Conservation (phyloP, 2,113 vertebrate species). For the Thalassoma bifasciatum region DNA sequence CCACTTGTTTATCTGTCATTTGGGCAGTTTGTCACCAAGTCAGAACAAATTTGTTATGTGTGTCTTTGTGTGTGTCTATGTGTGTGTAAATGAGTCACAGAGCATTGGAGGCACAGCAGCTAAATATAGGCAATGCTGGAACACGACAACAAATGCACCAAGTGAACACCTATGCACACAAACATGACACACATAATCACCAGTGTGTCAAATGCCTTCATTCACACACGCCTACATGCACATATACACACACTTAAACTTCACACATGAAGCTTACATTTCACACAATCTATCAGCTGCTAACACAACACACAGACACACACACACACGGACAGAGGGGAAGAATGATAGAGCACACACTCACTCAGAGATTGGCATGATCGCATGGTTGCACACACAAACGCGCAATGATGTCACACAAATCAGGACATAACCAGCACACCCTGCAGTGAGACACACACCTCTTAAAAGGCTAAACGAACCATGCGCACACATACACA, state of each 20-base stretch:
- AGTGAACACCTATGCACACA: constrained; percentile 19
- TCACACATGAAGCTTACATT: constrained; percentile 3
- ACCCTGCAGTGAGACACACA: constrained; percentile 6
- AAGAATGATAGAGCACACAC: constrained; percentile 1
- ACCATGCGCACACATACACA: not conserved
- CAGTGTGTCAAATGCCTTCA: constrained; percentile 31
- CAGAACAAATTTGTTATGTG: not conserved
- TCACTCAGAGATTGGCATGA: not conserved
- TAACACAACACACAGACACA: not conserved
- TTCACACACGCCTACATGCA: constrained; percentile 1
- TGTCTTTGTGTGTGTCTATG: not conserved
- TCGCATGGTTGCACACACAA: constrained; percentile 19
- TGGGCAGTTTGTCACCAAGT: constrained; percentile 8
- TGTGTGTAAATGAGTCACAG: constrained; percentile 36
- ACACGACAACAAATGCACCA: constrained; percentile 16
- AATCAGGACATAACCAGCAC: constrained; percentile 12
- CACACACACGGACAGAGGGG: not conserved
- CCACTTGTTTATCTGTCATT: constrained; percentile 2
- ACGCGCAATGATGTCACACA: constrained; percentile 2
- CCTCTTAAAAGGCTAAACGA: constrained; percentile 27
- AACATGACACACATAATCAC: constrained; percentile 32
- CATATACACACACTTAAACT: not conserved
- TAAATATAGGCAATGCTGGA: constrained; percentile 44
- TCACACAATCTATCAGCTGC: constrained; percentile 1
- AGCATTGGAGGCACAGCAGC: constrained; percentile 2